These are phyloP conservation scores for Phortica variegata DNA, from an alignment of 1,140 invertebrate genomes.

Conservation along the genomic window DNA sequence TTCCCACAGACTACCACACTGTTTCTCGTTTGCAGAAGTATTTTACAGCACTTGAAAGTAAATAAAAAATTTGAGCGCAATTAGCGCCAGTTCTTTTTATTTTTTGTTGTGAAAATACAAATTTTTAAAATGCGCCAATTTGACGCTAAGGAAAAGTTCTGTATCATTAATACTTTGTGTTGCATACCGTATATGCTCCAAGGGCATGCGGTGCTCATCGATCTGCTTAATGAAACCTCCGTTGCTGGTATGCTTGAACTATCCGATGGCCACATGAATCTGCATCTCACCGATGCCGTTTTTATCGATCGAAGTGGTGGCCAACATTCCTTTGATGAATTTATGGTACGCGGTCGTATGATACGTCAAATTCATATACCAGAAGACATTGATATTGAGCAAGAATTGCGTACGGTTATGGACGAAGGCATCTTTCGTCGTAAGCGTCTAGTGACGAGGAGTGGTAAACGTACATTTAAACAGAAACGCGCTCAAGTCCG, in stretches of 20 bases:
- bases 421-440: constrained; percentile 18
- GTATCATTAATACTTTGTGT: constrained; percentile 40
- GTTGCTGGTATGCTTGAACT: constrained; percentile 38
- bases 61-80: too few species aligned
- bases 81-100: constrained; percentile 10
- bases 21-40: too few species aligned
- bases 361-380: constrained; percentile 46
- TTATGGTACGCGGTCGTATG: constrained; percentile 45
- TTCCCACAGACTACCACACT: too few species aligned
- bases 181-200: constrained; percentile 39
- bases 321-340: constrained; percentile 41
- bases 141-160: constrained; percentile 36
- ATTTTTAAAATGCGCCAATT: constrained; percentile 25
- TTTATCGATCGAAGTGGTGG: constrained; percentile 42
- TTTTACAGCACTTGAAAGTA: too few species aligned
- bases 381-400: constrained; percentile 19
- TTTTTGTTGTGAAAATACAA: background rate
- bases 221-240: constrained; percentile 44
- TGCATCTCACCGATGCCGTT: constrained; percentile 35
- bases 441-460: constrained; percentile 14
- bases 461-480: constrained; percentile 40
- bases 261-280: constrained; percentile 45
- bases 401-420: constrained; percentile 25
- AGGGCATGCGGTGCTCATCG: constrained; percentile 44
- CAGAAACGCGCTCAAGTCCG: constrained; percentile 41